Evolutionary conservation across 2,113 vertebrate genomes (phyloP).

Genomic region (Triplophysa siluroides): DNA sequence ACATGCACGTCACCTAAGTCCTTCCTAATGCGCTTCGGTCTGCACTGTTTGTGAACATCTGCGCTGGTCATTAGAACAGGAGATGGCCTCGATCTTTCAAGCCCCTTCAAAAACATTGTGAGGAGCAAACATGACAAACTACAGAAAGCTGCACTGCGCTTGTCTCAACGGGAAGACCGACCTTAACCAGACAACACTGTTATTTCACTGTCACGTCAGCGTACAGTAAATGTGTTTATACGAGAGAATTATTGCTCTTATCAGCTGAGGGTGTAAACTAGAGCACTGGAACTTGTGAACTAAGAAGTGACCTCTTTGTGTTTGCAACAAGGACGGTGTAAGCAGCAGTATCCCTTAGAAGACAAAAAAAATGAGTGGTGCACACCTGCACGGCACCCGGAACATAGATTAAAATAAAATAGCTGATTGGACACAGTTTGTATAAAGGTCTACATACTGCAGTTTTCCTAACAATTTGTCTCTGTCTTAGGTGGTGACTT

Average conservation of each 20-base stretch:
- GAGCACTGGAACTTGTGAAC: conserved; percentile 31
- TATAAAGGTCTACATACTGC: conserved; percentile 6
- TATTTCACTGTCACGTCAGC: conserved; percentile 37
- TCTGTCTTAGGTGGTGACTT: conserved; percentile 34
- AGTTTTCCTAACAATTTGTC: conserved; percentile 25
- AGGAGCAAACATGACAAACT: conserved; percentile 66
- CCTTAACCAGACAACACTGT: conserved; percentile 42
- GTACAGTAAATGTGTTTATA: conserved; percentile 43
- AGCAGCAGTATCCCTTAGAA: background rate
- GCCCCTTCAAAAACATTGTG: conserved; percentile 55
- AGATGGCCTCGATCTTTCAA: conserved; percentile 72
- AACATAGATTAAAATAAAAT: conserved; percentile 33
- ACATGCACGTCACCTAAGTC: background rate
- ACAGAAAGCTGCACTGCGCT: conserved; percentile 45
- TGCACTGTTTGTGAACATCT: conserved; percentile 59
- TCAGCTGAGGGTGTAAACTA: conserved; percentile 15
- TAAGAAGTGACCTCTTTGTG: conserved; percentile 27
- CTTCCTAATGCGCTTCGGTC: conserved; percentile 40
- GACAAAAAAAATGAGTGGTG: background rate
- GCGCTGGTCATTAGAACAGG: conserved; percentile 63
- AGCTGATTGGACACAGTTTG: conserved; percentile 40
- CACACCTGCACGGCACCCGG: conserved; percentile 26
- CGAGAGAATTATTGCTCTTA: conserved; percentile 41
- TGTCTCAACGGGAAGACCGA: conserved; percentile 56
- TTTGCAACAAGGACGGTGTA: background rate